These are phyloP conservation scores for Acanthosepion lycidas DNA, from an alignment of 2,888 invertebrate species.

Conservation along the genomic window DNA sequence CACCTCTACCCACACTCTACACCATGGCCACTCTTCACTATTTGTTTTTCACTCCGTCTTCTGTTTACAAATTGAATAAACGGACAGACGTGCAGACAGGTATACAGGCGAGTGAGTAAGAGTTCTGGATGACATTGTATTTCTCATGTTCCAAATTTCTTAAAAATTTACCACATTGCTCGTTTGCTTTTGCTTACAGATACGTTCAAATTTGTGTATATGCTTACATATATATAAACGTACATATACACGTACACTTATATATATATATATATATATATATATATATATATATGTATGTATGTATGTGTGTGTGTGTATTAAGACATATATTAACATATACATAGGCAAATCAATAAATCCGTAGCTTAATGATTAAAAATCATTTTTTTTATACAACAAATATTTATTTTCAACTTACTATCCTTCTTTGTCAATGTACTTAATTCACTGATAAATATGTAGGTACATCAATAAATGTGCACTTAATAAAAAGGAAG, in stretches of 20 bases:
- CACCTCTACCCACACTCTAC: background rate
- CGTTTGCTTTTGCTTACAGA: background rate
- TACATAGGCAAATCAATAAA: background rate
- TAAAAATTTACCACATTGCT: background rate
- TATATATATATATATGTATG: background rate
- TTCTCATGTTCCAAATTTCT: background rate
- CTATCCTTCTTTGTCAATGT: no score
- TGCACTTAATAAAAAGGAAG: no score
- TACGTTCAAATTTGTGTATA: background rate
- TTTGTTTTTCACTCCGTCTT: background rate
- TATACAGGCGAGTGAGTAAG: background rate
- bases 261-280: background rate
- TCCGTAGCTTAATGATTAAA: no score
- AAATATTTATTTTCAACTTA: no score
- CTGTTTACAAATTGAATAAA: constrained; percentile 13
- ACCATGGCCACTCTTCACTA: background rate
- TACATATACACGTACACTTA: background rate
- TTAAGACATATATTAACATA: background rate
- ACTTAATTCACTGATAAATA: no score
- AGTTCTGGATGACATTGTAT: background rate
- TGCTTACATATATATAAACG: background rate
- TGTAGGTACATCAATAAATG: no score
- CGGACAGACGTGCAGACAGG: background rate
- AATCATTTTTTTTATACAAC: no score
- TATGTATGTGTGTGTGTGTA: background rate